These are phyloP conservation scores for Drosophila nr. perissopoda DNA, from an alignment of 2,888 invertebrate species.

Conservation along the genomic window DNA sequence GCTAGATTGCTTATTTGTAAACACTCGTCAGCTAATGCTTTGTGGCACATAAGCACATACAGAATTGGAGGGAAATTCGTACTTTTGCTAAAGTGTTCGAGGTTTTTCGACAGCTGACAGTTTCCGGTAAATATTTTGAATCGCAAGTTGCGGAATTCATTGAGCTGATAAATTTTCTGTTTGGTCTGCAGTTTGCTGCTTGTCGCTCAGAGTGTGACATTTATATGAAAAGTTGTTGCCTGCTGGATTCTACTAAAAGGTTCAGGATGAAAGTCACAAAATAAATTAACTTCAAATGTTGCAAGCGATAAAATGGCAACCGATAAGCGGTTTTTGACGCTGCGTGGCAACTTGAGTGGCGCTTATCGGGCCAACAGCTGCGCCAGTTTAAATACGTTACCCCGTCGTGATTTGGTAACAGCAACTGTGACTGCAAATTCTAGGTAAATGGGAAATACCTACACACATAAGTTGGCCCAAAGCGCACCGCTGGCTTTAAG, in stretches of 20 bases:
- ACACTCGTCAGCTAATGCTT: slow-evolving; percentile 64
- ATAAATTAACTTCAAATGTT: slow-evolving; percentile 73
- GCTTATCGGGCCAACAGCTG: slow-evolving; percentile 60
- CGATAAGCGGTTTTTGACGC: slow-evolving; percentile 61
- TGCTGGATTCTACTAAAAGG: slow-evolving; percentile 2
- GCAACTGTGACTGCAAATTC: slow-evolving; percentile 31
- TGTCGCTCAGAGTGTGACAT: slow-evolving; percentile 67
- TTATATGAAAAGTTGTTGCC: slow-evolving; percentile 70
- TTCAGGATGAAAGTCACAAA: slow-evolving; percentile 64
- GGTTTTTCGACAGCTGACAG: slow-evolving; percentile 39
- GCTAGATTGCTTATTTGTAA: slow-evolving; percentile 70
- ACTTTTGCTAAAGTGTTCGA: slow-evolving; percentile 23
- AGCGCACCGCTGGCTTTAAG: slow-evolving; percentile 23
- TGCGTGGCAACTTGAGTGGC: slow-evolving; percentile 56
- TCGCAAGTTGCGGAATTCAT: slow-evolving; percentile 74
- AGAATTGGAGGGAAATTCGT: slow-evolving; percentile 9
- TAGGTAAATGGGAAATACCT: neutral
- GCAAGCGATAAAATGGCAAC: slow-evolving; percentile 36
- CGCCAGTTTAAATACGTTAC: slow-evolving; percentile 44
- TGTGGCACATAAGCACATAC: slow-evolving; percentile 19
- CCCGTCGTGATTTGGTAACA: slow-evolving; percentile 34
- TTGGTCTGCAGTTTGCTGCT: slow-evolving; percentile 19
- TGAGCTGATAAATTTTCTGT: slow-evolving; percentile 61
- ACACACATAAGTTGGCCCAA: slow-evolving; percentile 12
- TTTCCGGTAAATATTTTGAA: slow-evolving; percentile 70